Evolutionary conservation across 2,888 invertebrate genomes (phyloP), one percentile per base, ranked within the genome.

Genomic region (Cephus spinipes): DNA sequence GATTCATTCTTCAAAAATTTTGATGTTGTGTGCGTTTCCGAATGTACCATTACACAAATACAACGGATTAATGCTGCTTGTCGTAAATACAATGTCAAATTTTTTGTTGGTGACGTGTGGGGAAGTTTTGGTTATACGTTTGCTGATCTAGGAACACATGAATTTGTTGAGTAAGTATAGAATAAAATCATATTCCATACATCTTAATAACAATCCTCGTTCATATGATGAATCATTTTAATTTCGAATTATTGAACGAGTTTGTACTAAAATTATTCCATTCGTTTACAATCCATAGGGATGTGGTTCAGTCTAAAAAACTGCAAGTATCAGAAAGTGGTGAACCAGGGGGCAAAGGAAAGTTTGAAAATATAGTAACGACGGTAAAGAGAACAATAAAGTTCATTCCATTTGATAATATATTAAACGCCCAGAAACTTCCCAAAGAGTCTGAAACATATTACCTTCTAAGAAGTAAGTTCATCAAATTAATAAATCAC

Each of bases 51-150:
- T 81, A 93, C 95, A 33, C 94, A 96, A 86, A 91, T 97, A 75
- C 92, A 95, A 76, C 94, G 95, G 81, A 94, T 98, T 68, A 96
- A 98, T 91, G 93, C 94, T 40, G 94, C 95, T 73, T 97, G 97
- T 87, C 94, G 96, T 15, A 93, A 95, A 77, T 93, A 94, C 76
- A 94, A 94, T 73, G 94, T 97, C 33, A 96, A 97, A 88, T 97
- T 99, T 89, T 96, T 98, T 85, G 95, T 96, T 84, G 97, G 97
- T 0, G 97, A 98, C 92, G 97, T 98, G 15, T 98, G 96, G 95
- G 99, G 99, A 73, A 96, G 95, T 93, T 96, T 96, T 92, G 99
- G 98, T 0, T 99, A 95, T 91, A 95, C 96, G 89, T 97, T 98
- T 90, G 94, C 96, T 23, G 98, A 99, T 92, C 94, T 99, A 74